Base-by-base conservation (phyloP, 2,797 vertebrate genomes). In the Leuciscus waleckii region DNA sequence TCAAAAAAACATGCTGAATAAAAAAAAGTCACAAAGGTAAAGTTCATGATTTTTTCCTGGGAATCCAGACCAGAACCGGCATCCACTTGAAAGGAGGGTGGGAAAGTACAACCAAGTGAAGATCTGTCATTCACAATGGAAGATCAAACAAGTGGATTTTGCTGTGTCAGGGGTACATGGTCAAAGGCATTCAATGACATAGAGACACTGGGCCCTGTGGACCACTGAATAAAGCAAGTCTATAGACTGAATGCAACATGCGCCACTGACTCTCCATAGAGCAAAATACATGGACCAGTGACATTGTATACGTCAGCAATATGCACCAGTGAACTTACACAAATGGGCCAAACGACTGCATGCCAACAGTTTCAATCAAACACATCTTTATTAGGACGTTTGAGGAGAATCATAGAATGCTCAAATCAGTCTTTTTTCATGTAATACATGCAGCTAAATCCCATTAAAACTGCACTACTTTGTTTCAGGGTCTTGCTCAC, bases 61-160 rank as follows among this genome's bases (percentile, higher is more conserved):
- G 79, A 89, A 89, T 83, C 92, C 79, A 90, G 79, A 90, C 89
- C 86, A 86, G 88, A 91, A 83, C 92, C 89, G 79, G 61, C 67
- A 75, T 87, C 71, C 69, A 82, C 58, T 75, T 82, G 67, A 86
- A 86, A 71, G 46, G 73, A 79, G 84, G 82, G 74, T 32, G 79
- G 74, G 82, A 77, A 69, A 56, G 63, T 69, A 68, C 78, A 51
- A 75, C 56, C 19, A 83, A 90, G 79, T 85, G 86, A 88, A 90
- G 88, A 88, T 90, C 89, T 91, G 90, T 92, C 87, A 89, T 35
- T 84, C 89, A 91, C 91, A 92, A 85, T 79, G 88, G 86, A 88
- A 89, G 37, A 6, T 92, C 86, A 88, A 90, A 88, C 82, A 82
- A 83, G 78, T 88, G 90, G 82, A 90, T 84, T 85, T 80, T 84